Conservation (phyloP, 2,113 vertebrate genomes). For the Onychorhynchus coronatus region DNA sequence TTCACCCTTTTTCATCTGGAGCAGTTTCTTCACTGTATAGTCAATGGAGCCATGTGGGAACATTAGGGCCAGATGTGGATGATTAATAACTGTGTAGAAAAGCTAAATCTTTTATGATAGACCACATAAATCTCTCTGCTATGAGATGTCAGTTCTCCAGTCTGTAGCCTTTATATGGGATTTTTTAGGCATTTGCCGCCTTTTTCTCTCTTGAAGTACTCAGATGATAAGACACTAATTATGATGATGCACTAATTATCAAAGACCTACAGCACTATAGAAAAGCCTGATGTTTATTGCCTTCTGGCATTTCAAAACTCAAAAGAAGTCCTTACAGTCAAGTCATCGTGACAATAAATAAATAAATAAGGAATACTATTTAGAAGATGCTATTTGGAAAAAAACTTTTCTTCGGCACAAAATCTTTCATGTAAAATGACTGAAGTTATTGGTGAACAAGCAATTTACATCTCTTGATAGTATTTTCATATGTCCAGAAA, state of each 20-base stretch:
- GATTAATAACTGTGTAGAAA: constrained; percentile 22
- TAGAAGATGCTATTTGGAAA: background rate
- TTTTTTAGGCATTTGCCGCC: background rate
- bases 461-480: background rate
- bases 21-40: background rate
- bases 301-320: background rate
- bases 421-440: background rate
- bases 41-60: background rate
- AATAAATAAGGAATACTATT: background rate
- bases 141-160: background rate
- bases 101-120: background rate
- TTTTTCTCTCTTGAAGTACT: background rate
- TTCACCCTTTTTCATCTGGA: background rate
- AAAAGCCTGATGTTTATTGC: background rate
- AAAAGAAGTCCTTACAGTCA: background rate
- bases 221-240: background rate
- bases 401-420: background rate
- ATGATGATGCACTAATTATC: background rate
- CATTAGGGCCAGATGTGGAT: background rate
- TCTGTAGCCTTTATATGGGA: background rate
- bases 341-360: background rate
- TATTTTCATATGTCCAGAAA: background rate
- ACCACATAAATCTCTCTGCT: background rate
- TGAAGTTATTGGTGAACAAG: background rate
- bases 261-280: background rate